Conservation (phyloP, 2,113 vertebrate species). For the Dolichallabes microphthalmus region DNA sequence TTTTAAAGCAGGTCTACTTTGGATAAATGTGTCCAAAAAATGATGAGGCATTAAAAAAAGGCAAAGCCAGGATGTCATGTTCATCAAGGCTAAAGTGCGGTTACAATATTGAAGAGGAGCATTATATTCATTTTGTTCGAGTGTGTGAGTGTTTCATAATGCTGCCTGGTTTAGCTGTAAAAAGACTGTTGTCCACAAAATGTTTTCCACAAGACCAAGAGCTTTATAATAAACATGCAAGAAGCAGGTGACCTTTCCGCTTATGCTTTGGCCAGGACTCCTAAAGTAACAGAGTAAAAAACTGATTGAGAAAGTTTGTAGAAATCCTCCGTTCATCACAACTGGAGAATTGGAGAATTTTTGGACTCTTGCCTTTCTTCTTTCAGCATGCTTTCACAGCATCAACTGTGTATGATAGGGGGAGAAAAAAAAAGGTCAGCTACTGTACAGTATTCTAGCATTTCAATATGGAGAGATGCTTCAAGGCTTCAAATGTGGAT, state of each 20-base stretch:
- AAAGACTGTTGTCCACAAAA: not conserved
- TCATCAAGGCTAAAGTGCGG: not conserved
- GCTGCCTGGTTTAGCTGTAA: not conserved
- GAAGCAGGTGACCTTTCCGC: not conserved
- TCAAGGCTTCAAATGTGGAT: not conserved
- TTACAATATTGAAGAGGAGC: not conserved
- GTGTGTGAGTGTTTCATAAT: no score
- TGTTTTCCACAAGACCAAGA: not conserved
- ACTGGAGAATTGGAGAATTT: not conserved
- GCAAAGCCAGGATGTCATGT: not conserved
- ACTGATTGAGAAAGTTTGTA: not conserved
- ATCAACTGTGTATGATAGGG: not conserved
- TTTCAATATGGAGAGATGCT: not conserved
- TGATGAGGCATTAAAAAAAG: not conserved
- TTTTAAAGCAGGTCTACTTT: not conserved
- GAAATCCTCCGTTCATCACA: not conserved
- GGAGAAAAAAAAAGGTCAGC: not conserved
- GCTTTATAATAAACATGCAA: not conserved
- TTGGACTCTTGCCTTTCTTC: not conserved
- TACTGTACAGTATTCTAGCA: not conserved
- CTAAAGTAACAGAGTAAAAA: not conserved
- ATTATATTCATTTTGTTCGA: not conserved
- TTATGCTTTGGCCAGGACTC: not conserved
- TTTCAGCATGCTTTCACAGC: not conserved
- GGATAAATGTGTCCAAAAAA: not conserved